Percentiles rank a stretch among this genome's conserved stretches.
Conservation (phyloP, 2,113 vertebrate species). For the Xyrauchen texanus region DNA sequence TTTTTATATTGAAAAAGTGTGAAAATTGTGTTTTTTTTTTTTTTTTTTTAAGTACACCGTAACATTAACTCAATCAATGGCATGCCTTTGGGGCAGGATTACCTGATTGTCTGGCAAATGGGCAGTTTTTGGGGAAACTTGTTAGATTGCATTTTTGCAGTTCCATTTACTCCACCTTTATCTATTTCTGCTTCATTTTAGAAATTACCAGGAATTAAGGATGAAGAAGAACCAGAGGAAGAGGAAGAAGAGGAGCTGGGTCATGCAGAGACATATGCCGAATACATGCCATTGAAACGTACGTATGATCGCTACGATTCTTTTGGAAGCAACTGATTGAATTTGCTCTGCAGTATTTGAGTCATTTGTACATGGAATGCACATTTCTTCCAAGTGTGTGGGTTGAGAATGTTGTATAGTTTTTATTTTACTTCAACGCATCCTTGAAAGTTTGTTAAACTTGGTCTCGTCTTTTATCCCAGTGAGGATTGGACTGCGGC, state of each 20-base stretch:
- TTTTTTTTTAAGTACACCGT: not conserved
- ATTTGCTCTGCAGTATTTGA: not conserved
- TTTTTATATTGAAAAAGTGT: no score
- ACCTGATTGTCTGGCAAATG: no score
- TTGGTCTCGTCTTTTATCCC: slow-evolving; percentile 5
- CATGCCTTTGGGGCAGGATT: no score
- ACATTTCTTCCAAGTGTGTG: no score
- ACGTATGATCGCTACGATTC: slow-evolving; percentile 49
- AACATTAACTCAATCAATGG: no score
- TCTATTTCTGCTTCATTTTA: slow-evolving; percentile 2
- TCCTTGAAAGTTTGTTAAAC: not conserved
- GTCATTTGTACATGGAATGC: no score
- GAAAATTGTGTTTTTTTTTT: no score
- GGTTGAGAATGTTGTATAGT: no score
- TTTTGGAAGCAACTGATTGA: not conserved
- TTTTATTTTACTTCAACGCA: not conserved
- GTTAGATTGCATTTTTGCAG: no score
- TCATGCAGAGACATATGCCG: slow-evolving; percentile 95
- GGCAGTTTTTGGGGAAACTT: no score
- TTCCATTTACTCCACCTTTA: not conserved
- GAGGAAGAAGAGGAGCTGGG: slow-evolving; percentile 98
- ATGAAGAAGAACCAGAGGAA: slow-evolving; percentile 95
- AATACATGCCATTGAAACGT: slow-evolving; percentile 99
- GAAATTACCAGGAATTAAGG: slow-evolving; percentile 84
- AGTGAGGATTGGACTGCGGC: slow-evolving; percentile 93